A percentile compares a stretch with the other conserved stretches of the same genome.
Evolutionary conservation across 2,888 invertebrate species (phyloP).

Genomic region (Hypomecis atomaria): DNA sequence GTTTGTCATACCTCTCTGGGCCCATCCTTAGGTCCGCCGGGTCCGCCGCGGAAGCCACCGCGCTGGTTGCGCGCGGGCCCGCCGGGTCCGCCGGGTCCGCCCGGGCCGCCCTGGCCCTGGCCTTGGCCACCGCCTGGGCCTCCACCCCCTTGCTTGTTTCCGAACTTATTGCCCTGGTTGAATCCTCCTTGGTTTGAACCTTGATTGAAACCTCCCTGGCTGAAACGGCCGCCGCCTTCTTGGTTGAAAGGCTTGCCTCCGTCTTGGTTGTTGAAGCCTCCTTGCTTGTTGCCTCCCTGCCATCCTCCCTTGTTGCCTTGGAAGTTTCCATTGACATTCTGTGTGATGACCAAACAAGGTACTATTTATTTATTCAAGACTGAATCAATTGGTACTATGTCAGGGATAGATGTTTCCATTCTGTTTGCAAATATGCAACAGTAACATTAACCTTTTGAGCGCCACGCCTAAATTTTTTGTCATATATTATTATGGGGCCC

Average conservation of each 20-base stretch:
- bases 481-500: too few species aligned
- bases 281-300: slow-evolving; percentile 63
- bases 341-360: slow-evolving; percentile 31
- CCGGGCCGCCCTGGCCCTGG: slow-evolving; percentile 39
- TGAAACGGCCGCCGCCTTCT: slow-evolving; percentile 46
- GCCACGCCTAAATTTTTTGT: too few species aligned
- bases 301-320: slow-evolving; percentile 58
- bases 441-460: too few species aligned
- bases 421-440: neutral
- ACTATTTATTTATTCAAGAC: neutral
- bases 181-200: slow-evolving; percentile 52
- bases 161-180: slow-evolving; percentile 57
- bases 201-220: slow-evolving; percentile 54
- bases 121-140: slow-evolving; percentile 40
- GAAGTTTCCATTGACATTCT: slow-evolving; percentile 76
- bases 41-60: slow-evolving; percentile 52
- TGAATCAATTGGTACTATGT: neutral
- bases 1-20: slow-evolving; percentile 66
- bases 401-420: slow-evolving; percentile 17
- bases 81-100: slow-evolving; percentile 19
- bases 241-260: slow-evolving; percentile 37
- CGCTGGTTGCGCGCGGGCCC: slow-evolving; percentile 58
- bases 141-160: slow-evolving; percentile 49
- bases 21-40: slow-evolving; percentile 55
- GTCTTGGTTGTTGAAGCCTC: slow-evolving; percentile 48